Conservation (phyloP, 2,888 invertebrate species). For the Mimachlamys varia region DNA sequence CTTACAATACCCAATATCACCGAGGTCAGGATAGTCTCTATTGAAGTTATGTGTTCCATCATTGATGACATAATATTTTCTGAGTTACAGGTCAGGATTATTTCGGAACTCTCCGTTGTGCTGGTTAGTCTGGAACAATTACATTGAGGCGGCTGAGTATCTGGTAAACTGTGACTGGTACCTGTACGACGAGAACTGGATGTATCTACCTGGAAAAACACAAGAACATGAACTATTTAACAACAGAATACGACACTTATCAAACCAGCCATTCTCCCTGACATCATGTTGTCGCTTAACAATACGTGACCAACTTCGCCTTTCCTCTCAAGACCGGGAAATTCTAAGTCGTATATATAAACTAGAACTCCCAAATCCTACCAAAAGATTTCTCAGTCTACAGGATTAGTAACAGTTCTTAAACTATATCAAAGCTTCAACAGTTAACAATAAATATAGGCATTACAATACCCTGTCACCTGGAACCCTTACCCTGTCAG, state of each 20-base stretch:
- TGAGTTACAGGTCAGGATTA: not conserved
- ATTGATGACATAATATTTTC: too few species aligned
- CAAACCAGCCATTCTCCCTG: slow-evolving; percentile 38
- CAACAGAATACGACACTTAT: slow-evolving; percentile 43
- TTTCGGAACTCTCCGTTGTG: slow-evolving; percentile 69
- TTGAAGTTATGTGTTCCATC: too few species aligned
- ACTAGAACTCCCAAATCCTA: slow-evolving; percentile 54
- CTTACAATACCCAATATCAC: too few species aligned
- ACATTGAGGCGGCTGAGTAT: slow-evolving; percentile 66
- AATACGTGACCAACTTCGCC: slow-evolving; percentile 44
- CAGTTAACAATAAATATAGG: not conserved
- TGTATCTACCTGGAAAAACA: slow-evolving; percentile 66
- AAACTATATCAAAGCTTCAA: not conserved
- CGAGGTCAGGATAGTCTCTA: too few species aligned
- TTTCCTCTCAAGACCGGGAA: slow-evolving; percentile 47
- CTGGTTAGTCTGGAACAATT: slow-evolving; percentile 71
- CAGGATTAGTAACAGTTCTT: slow-evolving; percentile 36
- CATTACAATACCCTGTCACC: too few species aligned
- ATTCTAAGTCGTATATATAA: slow-evolving; percentile 50
- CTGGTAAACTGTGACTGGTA: slow-evolving; percentile 75
- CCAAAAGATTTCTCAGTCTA: slow-evolving; percentile 54
- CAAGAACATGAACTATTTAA: slow-evolving; percentile 56
- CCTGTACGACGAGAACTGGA: slow-evolving; percentile 65
- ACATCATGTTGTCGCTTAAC: slow-evolving; percentile 42
- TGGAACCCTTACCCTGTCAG: too few species aligned